phyloP scores from a whole-genome alignment of 64 coral and sea anemone species.

The Montipora capricornis region DNA sequence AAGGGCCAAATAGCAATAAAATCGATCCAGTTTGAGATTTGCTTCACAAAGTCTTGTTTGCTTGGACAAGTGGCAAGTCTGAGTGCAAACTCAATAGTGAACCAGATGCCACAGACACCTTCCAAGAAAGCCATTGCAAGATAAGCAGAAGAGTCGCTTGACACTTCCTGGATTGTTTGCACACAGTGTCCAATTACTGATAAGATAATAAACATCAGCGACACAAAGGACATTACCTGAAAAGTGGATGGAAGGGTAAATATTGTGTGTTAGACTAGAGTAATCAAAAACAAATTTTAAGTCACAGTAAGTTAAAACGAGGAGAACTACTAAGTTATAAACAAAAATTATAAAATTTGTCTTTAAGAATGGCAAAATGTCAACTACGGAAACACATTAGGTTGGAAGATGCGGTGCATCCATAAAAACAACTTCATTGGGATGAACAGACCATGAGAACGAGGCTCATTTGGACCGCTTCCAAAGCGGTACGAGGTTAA shows the following conservation, averaged over 20 bases:
- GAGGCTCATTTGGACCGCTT: too few species aligned
- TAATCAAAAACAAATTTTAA: too few species aligned
- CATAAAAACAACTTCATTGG: too few species aligned
- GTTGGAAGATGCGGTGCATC: too few species aligned
- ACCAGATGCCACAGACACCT: conserved; percentile 88
- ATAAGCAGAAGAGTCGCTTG: not conserved
- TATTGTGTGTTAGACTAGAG: not conserved
- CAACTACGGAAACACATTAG: too few species aligned
- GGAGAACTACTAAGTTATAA: too few species aligned
- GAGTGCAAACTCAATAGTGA: conserved; percentile 88
- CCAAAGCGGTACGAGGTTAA: too few species aligned
- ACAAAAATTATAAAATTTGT: too few species aligned
- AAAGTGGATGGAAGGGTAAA: conserved; percentile 1
- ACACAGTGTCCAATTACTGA: conserved; percentile 83
- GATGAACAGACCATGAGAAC: too few species aligned
- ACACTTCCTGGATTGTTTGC: conserved; percentile 64
- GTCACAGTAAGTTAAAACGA: too few species aligned
- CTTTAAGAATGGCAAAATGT: too few species aligned
- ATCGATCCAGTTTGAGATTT: conserved; percentile 93
- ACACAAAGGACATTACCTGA: conserved; percentile 82
- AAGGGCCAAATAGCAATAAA: conserved; percentile 95
- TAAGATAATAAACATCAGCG: conserved; percentile 86
- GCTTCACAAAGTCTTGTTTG: conserved; percentile 74
- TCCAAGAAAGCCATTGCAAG: conserved; percentile 59
- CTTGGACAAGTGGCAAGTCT: conserved; percentile 78